Evolutionary conservation across 2,113 vertebrate genomes (phyloP).

Genomic region (Grammomys dolichurus): DNA sequence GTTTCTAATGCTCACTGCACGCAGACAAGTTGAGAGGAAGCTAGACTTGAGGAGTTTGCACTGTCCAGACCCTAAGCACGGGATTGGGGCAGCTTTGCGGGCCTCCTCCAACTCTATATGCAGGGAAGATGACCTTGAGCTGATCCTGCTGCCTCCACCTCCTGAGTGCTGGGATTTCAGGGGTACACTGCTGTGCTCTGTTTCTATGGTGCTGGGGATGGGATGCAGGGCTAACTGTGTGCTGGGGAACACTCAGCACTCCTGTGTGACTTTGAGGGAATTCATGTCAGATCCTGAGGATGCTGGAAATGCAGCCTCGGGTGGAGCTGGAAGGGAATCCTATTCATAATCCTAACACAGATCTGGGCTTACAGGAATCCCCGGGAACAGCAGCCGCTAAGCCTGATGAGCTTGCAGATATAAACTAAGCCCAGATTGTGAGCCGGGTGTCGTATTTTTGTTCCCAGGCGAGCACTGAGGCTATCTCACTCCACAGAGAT

Average conservation of each 20-base stretch:
- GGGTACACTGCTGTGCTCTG: fast-evolving
- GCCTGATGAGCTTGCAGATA: not conserved
- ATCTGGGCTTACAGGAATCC: slow-evolving; percentile 29
- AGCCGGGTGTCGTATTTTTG: fast-evolving
- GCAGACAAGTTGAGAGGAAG: not conserved
- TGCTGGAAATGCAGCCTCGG: not conserved
- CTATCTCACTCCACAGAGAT: not conserved
- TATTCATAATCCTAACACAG: slow-evolving; percentile 40
- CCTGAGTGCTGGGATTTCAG: not conserved
- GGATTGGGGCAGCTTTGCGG: not conserved
- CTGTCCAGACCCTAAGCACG: fast-evolving
- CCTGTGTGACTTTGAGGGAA: not conserved
- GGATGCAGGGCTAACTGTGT: not conserved
- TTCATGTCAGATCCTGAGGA: fast-evolving
- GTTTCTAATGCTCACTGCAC: not conserved
- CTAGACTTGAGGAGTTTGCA: not conserved
- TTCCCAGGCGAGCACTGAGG: not conserved
- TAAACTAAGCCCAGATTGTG: not conserved
- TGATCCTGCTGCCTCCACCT: too few relatives aligned
- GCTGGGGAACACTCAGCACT: too few relatives aligned
- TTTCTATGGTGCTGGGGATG: not conserved
- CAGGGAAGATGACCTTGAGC: not conserved
- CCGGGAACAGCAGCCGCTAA: not conserved
- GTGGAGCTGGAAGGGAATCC: not conserved
- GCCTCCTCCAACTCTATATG: not conserved